phyloP scores from a whole-genome alignment of 2,797 vertebrate genomes.

The Euthynnus affinis region DNA sequence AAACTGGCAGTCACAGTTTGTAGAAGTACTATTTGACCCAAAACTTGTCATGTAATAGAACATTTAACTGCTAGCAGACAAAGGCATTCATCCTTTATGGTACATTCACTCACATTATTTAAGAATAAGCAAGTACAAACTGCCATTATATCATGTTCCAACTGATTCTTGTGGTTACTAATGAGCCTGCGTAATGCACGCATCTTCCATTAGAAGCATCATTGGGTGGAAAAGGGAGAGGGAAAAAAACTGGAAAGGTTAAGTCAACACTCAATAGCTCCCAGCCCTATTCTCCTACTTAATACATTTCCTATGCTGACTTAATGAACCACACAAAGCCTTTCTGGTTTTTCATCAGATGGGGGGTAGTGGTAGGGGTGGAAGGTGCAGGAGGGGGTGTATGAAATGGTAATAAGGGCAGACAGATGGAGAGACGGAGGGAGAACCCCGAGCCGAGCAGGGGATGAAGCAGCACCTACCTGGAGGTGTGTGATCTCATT shows the following conservation, averaged over 20 bases:
- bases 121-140: slow-evolving; percentile 59
- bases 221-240: slow-evolving; percentile 33
- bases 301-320: slow-evolving; percentile 99
- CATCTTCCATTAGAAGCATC: slow-evolving; percentile 72
- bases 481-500: slow-evolving; percentile 99
- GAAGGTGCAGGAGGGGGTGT: slow-evolving; percentile 70
- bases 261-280: slow-evolving; percentile 84
- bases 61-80: slow-evolving; percentile 57
- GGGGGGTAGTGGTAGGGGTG: slow-evolving; percentile 76
- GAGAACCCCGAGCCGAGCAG: slow-evolving; percentile 69
- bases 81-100: slow-evolving; percentile 43
- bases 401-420: slow-evolving; percentile 97
- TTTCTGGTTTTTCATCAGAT: slow-evolving; percentile 98
- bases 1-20: slow-evolving; percentile 32
- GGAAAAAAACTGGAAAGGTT: slow-evolving; percentile 78
- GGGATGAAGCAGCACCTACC: slow-evolving; percentile 88
- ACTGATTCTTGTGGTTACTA: slow-evolving; percentile 63
- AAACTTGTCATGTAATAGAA: slow-evolving; percentile 38
- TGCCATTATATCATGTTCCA: slow-evolving; percentile 58
- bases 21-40: slow-evolving; percentile 33
- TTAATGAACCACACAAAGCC: slow-evolving; percentile 99
- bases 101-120: slow-evolving; percentile 50
- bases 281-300: slow-evolving; percentile 90
- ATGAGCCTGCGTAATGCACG: slow-evolving; percentile 66
- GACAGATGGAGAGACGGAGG: slow-evolving; percentile 76